Base-by-base conservation (phyloP, 2,797 vertebrate species). In the Danio jaintianensis region DNA sequence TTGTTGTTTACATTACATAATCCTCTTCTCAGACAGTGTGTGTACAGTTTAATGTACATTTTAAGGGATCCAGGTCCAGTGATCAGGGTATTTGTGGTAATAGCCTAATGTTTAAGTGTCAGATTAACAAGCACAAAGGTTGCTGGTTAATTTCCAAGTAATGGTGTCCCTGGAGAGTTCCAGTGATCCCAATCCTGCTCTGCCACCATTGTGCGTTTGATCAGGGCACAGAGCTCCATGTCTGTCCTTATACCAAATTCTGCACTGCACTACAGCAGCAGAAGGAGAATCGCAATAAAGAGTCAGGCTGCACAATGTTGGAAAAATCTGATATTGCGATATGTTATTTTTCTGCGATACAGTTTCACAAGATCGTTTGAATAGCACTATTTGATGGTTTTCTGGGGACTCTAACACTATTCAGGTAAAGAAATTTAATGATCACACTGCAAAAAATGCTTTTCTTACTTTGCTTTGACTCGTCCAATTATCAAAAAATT, bases 111-210 rank as follows among this genome's bases (percentile, higher is more conserved):
- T 62, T 64, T 10, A 6, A 20, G 72, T 2, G 48, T 75, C 56
- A 61, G 72, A 42, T 64, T 63, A 20, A 45, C 36, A 38, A 62
- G 73, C 59, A 52, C 73, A 75, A 75, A 75, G 73, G 36, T 52
- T 62, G 73, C 59, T 64, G 59, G 36, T 50, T 75, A 13, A 13
- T 75, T 75, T 75, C 73, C 73, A 61, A 40, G 73, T 75, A 75
- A 75, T 75, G 45, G 63, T 75, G 42, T 63, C 58, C 2, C 16
- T 36, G 36, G 45, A 78, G 43, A 50, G 47, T 78, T 78, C 56
- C 36, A 29, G 56, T 6, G 15, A 52, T 78, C 64, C 43, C 53
- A 42, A 15, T 59, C 56, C 56, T 18, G 67, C 45, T 42, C 12
- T 2, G 4, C 77, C 47, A 22, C 9, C 15, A 62, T 78, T 70